Evolutionary conservation across 2,888 invertebrate species (phyloP).

Genomic region (Piscicola geometra): DNA sequence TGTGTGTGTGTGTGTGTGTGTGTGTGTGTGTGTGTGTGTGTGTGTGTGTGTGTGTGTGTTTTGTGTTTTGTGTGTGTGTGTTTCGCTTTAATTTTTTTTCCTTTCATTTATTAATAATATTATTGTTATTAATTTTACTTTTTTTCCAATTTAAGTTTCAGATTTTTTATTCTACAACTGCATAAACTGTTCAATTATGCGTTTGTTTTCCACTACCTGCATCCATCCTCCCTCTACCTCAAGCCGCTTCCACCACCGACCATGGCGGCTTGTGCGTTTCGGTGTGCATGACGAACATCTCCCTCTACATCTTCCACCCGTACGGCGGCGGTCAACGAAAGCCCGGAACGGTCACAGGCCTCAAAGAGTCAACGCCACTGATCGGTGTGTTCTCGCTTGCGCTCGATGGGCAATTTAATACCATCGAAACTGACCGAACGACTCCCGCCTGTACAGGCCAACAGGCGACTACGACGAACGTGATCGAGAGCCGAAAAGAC

Average conservation of each 20-base stretch:
- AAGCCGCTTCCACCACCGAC: neutral
- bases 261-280: conserved; percentile 83
- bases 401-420: too few relatives aligned
- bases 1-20: too few relatives aligned
- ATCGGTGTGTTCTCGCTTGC: too few relatives aligned
- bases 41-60: too few relatives aligned
- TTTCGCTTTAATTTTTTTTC: neutral
- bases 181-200: too few relatives aligned
- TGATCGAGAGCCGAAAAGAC: conserved; percentile 67
- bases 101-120: neutral
- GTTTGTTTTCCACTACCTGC: too few relatives aligned
- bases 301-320: conserved; percentile 95
- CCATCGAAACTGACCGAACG: too few relatives aligned
- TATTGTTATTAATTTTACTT: neutral
- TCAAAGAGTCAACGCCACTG: neutral
- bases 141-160: neutral
- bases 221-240: too few relatives aligned
- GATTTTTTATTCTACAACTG: too few relatives aligned
- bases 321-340: conserved; percentile 67
- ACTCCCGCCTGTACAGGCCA: too few relatives aligned
- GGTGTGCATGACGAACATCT: conserved; percentile 91
- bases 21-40: too few relatives aligned
- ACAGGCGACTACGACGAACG: neutral
- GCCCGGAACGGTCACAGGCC: conserved; percentile 12
- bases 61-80: neutral